Base-by-base conservation (phyloP, 2,888 invertebrate genomes). In the Brenthis hecate region DNA sequence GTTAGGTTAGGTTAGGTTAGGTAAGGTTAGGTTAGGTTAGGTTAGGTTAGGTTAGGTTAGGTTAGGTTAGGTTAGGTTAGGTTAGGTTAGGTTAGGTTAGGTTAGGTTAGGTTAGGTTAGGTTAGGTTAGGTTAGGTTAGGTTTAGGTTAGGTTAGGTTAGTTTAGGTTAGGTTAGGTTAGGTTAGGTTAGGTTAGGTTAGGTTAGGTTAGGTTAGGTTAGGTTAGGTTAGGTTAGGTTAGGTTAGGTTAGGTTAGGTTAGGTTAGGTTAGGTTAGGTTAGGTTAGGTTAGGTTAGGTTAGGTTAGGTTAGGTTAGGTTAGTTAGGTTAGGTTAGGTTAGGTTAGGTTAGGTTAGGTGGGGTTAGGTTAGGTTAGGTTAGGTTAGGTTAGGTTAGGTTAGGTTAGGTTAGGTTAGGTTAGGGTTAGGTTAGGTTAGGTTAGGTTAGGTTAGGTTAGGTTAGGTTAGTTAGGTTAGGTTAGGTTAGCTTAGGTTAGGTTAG, bases 231-330 rank as follows among this genome's bases (percentile, higher is more conserved):
- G 65, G 70, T 68, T 66, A 70, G 72, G 64, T 65, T 72, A 66
- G 72, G 68, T 72, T 70, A 63, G 67, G 69, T 69, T 69, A 66
- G 69, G 70, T 67, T 67, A 66, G 71, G 72, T 72, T 69, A 70
- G 73, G 73, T 73, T 72, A 70, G 72, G 72, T 72, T 70, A 69
- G 73, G 70, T 70, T 73, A 69, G 70, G 73, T 73, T 73, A 72
- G 71, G 72, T 72, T 71, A 69, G 74, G 72, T 71, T 74, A 72
- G 74, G 74, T 72, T 74, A 69, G 71, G 72, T 73, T 72, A 71
- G 72, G 72, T 70, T 72, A 71, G 73, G 72, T 74, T 74, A 71
- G 73, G 70, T 72, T 70, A 70, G 72, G 69, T 72, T 70, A 72
- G 73, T 74, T 74, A 71, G 73, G 72, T 72, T 72, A 70, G 74